Percentiles rank a stretch among this genome's conserved stretches.
Conservation (phyloP, 2,888 invertebrate species). For the Andrena minutula region DNA sequence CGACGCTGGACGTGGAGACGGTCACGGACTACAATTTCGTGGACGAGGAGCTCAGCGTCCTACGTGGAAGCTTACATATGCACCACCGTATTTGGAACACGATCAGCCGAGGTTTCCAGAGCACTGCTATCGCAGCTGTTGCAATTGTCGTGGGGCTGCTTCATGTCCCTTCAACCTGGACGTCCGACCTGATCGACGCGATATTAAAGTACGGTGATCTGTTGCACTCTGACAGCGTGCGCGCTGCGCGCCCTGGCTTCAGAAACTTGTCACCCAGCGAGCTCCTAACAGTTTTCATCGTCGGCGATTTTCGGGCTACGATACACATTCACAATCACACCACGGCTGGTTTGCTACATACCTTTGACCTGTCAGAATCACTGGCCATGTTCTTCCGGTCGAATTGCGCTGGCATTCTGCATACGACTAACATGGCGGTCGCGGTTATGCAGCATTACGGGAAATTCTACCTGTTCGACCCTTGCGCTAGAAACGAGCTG, state of each 20-base stretch:
- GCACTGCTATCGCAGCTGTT: constrained; percentile 87
- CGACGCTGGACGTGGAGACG: constrained; percentile 73
- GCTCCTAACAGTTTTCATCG: constrained; percentile 77
- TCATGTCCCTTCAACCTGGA: constrained; percentile 87
- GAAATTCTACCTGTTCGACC: constrained; percentile 88
- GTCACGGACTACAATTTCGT: constrained; percentile 69
- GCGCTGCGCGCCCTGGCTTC: constrained; percentile 67
- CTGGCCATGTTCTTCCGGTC: constrained; percentile 87
- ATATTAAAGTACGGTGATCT: constrained; percentile 89
- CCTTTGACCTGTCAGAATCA: constrained; percentile 79
- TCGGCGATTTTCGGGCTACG: constrained; percentile 78
- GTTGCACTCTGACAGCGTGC: constrained; percentile 85
- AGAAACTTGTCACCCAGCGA: constrained; percentile 78
- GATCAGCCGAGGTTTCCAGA: constrained; percentile 83
- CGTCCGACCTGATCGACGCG: constrained; percentile 86
- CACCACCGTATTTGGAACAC: constrained; percentile 66
- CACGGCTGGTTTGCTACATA: constrained; percentile 75
- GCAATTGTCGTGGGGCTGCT: constrained; percentile 87
- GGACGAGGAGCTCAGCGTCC: constrained; percentile 74
- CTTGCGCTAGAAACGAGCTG: constrained; percentile 86
- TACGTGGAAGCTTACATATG: constrained; percentile 75
- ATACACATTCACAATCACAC: constrained; percentile 75
- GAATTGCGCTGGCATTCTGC: constrained; percentile 87
- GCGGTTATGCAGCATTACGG: constrained; percentile 86
- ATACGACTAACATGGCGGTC: constrained; percentile 86